Percentiles rank a stretch among this genome's conserved stretches.
Evolutionary conservation across 1,140 invertebrate genomes (phyloP).

Genomic region (Oedothorax gibbosus): DNA sequence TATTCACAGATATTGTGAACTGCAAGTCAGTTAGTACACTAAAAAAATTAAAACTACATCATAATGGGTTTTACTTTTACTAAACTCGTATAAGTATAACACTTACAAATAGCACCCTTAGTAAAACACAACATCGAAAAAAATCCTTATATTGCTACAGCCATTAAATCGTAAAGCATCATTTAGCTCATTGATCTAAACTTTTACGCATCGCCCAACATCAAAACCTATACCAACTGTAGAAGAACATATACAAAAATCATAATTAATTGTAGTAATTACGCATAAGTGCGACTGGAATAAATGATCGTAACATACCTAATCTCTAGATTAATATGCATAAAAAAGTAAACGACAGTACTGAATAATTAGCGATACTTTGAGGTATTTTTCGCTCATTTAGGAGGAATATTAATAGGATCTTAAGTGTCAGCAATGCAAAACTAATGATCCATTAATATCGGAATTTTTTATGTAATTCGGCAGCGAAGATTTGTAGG

Average conservation of each 20-base stretch:
- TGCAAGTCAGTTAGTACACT: too few relatives aligned
- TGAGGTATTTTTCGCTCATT: slow-evolving; percentile 30
- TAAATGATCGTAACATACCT: slow-evolving; percentile 29
- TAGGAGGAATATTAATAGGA: slow-evolving; percentile 43
- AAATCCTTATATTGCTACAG: background rate
- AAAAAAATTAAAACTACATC: too few relatives aligned
- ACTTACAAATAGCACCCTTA: background rate
- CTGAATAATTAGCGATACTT: slow-evolving; percentile 48
- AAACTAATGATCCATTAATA: slow-evolving; percentile 58
- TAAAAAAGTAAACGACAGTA: slow-evolving; percentile 47
- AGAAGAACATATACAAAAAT: background rate
- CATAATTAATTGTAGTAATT: slow-evolving; percentile 51
- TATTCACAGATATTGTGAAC: too few relatives aligned
- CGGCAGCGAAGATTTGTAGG: slow-evolving; percentile 18
- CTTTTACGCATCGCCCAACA: background rate
- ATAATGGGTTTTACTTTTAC: too few relatives aligned
- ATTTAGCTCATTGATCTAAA: slow-evolving; percentile 6
- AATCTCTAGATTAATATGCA: slow-evolving; percentile 51
- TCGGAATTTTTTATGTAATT: background rate
- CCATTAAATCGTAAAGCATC: slow-evolving; percentile 26
- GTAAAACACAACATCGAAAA: background rate
- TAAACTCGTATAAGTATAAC: too few relatives aligned
- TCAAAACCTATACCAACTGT: background rate
- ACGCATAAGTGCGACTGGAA: slow-evolving; percentile 10
- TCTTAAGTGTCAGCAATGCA: slow-evolving; percentile 55